Percentiles rank a stretch among this genome's conserved stretches.
phyloP scores from a whole-genome alignment of 2,113 vertebrate genomes.

The Pimephales promelas region DNA sequence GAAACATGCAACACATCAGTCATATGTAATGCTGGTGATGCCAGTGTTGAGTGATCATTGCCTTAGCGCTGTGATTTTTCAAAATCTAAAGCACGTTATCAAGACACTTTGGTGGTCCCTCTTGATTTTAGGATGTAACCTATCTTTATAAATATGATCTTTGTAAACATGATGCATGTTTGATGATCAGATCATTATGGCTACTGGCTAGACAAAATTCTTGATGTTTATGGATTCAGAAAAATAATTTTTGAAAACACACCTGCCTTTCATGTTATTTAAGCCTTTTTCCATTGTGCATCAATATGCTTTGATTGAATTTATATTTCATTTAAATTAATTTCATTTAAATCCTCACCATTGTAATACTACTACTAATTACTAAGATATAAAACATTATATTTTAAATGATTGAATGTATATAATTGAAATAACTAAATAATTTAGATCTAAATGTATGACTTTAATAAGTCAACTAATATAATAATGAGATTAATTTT shows the following conservation, averaged over 20 bases:
- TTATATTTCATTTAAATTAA: neutral
- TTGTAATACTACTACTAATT: neutral
- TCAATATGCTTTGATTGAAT: neutral
- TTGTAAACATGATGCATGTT: neutral
- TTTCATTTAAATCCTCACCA: neutral
- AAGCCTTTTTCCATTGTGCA: neutral
- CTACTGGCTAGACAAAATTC: neutral
- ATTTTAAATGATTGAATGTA: too few species aligned
- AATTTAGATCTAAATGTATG: too few species aligned
- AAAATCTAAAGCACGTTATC: neutral
- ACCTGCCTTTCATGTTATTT: neutral
- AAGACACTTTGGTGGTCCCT: neutral
- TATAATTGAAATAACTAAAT: neutral
- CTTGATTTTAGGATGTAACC: neutral
- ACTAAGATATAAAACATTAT: neutral
- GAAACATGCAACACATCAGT: neutral
- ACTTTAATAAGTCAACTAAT: too few species aligned
- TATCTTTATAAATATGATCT: constrained; percentile 2
- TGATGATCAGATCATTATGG: neutral
- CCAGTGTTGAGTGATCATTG: constrained; percentile 33
- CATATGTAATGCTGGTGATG: neutral
- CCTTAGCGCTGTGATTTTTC: neutral
- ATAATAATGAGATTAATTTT: neutral
- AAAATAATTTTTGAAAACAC: neutral
- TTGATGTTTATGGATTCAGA: neutral